Conservation (phyloP, 1,140 invertebrate genomes). For the Zaprionus davidi region DNA sequence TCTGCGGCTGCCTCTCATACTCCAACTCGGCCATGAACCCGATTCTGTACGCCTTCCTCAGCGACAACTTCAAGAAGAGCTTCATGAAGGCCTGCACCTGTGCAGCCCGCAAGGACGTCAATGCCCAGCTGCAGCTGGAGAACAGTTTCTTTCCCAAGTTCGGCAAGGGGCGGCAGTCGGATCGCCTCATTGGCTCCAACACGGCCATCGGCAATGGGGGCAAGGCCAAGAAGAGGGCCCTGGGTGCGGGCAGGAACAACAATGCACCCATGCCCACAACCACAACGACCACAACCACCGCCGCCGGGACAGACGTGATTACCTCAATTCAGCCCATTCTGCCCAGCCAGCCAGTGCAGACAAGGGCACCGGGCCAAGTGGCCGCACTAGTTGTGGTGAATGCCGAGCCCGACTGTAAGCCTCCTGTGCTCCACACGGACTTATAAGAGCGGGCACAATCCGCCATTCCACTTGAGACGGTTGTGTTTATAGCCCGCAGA, state of each 20-base stretch:
- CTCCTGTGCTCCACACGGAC: constrained; percentile 77
- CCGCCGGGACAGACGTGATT: constrained; percentile 57
- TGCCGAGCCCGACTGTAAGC: constrained; percentile 70
- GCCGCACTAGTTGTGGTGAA: constrained; percentile 55
- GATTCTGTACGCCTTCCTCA: constrained; percentile 97
- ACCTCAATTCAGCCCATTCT: constrained; percentile 56
- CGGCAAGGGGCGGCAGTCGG: constrained; percentile 72
- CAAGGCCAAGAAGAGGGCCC: constrained; percentile 50
- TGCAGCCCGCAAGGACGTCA: constrained; percentile 92
- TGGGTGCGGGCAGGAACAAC: constrained; percentile 52
- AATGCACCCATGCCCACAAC: constrained; percentile 64
- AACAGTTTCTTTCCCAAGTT: constrained; percentile 94
- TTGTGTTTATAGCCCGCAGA: constrained; percentile 71
- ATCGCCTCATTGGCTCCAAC: constrained; percentile 59
- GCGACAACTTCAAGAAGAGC: constrained; percentile 97
- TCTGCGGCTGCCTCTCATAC: constrained; percentile 95
- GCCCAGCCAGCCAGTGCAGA: constrained; percentile 14
- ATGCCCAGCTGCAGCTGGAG: constrained; percentile 94
- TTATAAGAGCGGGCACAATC: constrained; percentile 73
- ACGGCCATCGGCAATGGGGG: constrained; percentile 31
- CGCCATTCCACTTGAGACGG: constrained; percentile 67
- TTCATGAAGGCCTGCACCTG: constrained; percentile 96
- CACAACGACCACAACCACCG: constrained; percentile 72
- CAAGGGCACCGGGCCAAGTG: not conserved
- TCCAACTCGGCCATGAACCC: constrained; percentile 99